Evolutionary conservation across 2,797 vertebrate species (phyloP).

Genomic region (Poeciliopsis turneri): DNA sequence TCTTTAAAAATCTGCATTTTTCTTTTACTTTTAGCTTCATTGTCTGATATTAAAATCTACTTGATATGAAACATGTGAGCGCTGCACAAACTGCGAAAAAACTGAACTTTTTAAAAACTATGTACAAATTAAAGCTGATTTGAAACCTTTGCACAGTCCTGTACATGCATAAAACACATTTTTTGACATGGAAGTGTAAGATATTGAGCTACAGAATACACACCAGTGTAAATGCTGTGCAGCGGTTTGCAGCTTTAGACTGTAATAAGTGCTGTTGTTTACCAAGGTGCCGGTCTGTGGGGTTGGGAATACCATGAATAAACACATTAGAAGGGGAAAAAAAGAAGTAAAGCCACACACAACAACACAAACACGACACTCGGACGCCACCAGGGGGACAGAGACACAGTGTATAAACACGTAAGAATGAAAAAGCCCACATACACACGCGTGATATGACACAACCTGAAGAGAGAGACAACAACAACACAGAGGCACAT

Average conservation of each 20-base stretch:
- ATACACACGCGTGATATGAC: constrained; percentile 89
- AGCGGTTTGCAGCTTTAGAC: constrained; percentile 3
- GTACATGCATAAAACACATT: constrained; percentile 19
- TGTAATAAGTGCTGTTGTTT: constrained; percentile 44
- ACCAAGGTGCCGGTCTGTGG: constrained; percentile 69
- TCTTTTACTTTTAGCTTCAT: background rate
- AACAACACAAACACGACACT: constrained; percentile 79
- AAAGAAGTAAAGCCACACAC: constrained; percentile 72
- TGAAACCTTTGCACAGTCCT: background rate
- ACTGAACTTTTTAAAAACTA: background rate
- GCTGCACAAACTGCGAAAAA: background rate
- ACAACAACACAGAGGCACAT: constrained; percentile 81
- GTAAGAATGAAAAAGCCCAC: constrained; percentile 86
- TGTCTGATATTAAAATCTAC: background rate
- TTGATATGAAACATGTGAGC: background rate
- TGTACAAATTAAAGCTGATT: background rate
- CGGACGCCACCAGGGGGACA: constrained; percentile 72
- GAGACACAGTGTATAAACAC: constrained; percentile 76
- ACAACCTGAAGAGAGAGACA: constrained; percentile 87
- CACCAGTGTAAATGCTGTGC: background rate
- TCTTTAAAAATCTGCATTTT: background rate
- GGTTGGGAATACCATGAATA: constrained; percentile 57
- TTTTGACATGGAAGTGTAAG: background rate
- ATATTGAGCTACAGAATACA: background rate
- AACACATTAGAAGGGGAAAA: constrained; percentile 60